Base-by-base conservation (phyloP, 2,888 invertebrate genomes). In the Drosophila anomalata region DNA sequence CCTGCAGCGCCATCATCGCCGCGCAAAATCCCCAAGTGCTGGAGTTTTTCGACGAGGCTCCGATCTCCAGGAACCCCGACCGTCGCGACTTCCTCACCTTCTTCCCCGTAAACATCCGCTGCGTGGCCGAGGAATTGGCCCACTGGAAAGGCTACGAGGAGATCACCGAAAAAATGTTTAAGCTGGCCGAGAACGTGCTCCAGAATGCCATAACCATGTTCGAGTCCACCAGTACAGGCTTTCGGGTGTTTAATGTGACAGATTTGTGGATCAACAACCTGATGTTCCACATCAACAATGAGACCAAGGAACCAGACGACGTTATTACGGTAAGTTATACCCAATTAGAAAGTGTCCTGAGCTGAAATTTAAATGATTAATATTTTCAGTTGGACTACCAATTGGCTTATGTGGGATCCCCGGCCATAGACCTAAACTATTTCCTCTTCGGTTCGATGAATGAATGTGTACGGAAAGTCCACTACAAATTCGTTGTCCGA, bases 1-100 rank as follows among this genome's bases (percentile, higher is more conserved):
- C 94, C 2, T 92, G 93, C 44, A 93, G 94, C 0, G 91, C 89
- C 3, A 79, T 91, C 2, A 76, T 91, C 11, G 85, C 89, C 29
- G 70, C 85, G 33, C 69, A 89, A 14, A 88, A 81, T 75, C 84
- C 90, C 0, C 78, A 87, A 39, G 79, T 89, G 1, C 80, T 91
- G 78, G 88, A 91, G 53, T 89, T 87, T 57, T 92, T 91, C 54
- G 52, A 79, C 20, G 91, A 91, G 55, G 90, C 90, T 2, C 88
- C 90, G 2, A 91, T 92, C 39, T 91, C 91, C 0, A 81, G 86
- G 6, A 91, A 92, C 82, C 91, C 91, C 1, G 89, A 91, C 11
- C 79, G 91, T 0, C 89, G 90, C 14, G 90, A 91, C 57, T 90
- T 91, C 46, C 77, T 91, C 1, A 86, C 87, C 24, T 91, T 90